These are phyloP conservation scores for Temnothorax longispinosus DNA, from an alignment of 1,140 invertebrate species.

Conservation along the genomic window DNA sequence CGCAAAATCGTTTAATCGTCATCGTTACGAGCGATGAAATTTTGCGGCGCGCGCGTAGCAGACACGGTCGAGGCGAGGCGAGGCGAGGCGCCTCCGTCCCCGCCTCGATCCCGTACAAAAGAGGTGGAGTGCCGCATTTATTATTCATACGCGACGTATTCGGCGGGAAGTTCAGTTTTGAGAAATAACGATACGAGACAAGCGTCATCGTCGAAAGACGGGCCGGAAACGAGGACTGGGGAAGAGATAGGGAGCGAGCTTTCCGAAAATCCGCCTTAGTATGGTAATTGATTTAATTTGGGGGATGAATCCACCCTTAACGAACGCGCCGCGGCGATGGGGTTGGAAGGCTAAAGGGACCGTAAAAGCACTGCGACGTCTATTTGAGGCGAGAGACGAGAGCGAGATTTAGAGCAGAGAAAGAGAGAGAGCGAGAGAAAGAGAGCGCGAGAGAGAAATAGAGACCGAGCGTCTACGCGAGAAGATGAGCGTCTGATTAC, in stretches of 20 bases:
- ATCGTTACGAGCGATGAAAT: neutral
- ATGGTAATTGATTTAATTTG: conserved; percentile 78
- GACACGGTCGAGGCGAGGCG: neutral
- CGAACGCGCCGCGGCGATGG: conserved; percentile 75
- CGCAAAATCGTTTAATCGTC: conserved; percentile 37
- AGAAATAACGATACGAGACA: conserved; percentile 66
- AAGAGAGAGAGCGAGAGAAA: conserved; percentile 56
- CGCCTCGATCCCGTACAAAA: conserved; percentile 19
- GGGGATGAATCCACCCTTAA: conserved; percentile 78
- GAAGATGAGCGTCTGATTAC: conserved; percentile 76
- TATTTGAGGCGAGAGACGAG: conserved; percentile 76
- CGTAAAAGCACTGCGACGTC: conserved; percentile 76
- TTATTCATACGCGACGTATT: conserved; percentile 62
- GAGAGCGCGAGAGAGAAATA: conserved; percentile 58
- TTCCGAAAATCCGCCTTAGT: conserved; percentile 78
- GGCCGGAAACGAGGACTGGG: conserved; percentile 66
- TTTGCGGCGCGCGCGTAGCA: neutral
- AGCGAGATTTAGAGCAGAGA: conserved; percentile 69
- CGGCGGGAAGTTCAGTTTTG: conserved; percentile 70
- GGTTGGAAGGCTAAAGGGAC: conserved; percentile 77
- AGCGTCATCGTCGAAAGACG: conserved; percentile 72
- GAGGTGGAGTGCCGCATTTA: conserved; percentile 41
- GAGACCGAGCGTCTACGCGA: conserved; percentile 69
- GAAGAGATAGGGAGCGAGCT: conserved; percentile 70
- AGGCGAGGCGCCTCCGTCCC: neutral